A percentile compares a stretch with the other conserved stretches of the same genome.
These are phyloP conservation scores for Stomatorhinus walkeri DNA, from an alignment of 2,797 vertebrate genomes.

Conservation along the genomic window DNA sequence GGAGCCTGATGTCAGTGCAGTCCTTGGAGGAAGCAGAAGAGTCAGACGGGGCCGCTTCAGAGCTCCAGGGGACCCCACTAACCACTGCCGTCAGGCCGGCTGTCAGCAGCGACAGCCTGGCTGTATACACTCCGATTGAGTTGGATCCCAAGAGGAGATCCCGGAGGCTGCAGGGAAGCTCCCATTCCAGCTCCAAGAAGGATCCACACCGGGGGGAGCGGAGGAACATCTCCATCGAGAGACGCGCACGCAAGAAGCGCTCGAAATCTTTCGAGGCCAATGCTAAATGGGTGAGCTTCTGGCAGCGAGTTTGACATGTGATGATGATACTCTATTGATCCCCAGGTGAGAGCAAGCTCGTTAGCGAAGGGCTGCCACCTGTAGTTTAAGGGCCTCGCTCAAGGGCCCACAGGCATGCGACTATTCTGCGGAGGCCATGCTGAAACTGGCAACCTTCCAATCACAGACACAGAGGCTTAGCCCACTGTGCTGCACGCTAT, in stretches of 20 bases:
- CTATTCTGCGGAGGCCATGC: background rate
- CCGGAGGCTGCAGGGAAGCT: background rate
- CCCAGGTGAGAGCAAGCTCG: background rate
- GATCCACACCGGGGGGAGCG: conserved; percentile 20
- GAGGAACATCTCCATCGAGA: conserved; percentile 30
- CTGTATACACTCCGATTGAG: conserved; percentile 4
- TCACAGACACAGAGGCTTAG: background rate
- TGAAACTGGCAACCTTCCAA: background rate
- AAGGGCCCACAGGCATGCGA: background rate
- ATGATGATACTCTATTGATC: background rate
- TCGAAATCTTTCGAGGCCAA: conserved; percentile 38
- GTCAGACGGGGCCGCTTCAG: conserved; percentile 18
- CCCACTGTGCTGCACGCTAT: background rate
- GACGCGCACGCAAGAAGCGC: conserved; percentile 33
- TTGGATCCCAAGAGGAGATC: conserved; percentile 12
- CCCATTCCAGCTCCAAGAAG: conserved; percentile 21
- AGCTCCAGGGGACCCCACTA: background rate
- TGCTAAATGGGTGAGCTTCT: conserved; percentile 24
- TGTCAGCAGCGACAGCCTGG: conserved; percentile 4
- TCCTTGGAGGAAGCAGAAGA: conserved; percentile 19
- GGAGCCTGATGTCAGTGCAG: conserved; percentile 13
- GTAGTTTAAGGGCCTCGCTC: background rate
- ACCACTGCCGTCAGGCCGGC: conserved; percentile 15
- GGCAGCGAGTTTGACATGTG: background rate
- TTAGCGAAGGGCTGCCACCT: background rate